Evolutionary conservation across 2,113 vertebrate genomes (phyloP), one percentile per base, ranked within the genome.

Genomic region (Sciurus niger): DNA sequence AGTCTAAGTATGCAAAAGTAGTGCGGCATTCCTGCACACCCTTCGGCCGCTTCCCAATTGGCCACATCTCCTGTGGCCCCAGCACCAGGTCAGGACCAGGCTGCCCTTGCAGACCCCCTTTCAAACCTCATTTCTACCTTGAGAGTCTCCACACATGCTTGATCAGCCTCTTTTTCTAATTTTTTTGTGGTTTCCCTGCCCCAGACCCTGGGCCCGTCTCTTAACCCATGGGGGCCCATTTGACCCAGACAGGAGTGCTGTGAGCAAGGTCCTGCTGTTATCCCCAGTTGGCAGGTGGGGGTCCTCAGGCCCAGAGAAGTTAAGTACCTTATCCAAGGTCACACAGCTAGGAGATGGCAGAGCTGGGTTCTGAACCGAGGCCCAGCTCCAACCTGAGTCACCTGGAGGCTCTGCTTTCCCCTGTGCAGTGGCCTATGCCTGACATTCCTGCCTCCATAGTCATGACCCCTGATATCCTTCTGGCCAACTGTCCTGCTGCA

Each of bases 371-470:
- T 28, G 68, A 51, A 11, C 46, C 28, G 46, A 34, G 6, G 8
- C 79, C 0, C 0, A 20, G 30, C 48, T 53, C 20, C 5, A 9
- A 16, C 28, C 51, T 7, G 9, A 0, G 30, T 55, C 3, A 1
- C 8, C 2, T 17, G 0, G 18, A 34, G 32, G 37, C 74, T 2
- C 74, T 9, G n/a, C 51, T 28, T 48, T n/a, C 16, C 43, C 8
- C 8, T 17, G 18, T 2, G 4, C 0, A 0, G 32, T 10, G 3
- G 14, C 78, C 89, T n/a, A 40, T 25, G 18, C 25, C 84, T 24
- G 30, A n/a, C 22, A 43, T 37, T 32, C 22, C 32, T 4, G 30
- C 58, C 72, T 51, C 30, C 34, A 22, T 6, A 32, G 2, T 20
- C 17, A 3, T 20, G 48, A 6, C 63, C 32, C 37, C 55, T 8